Conservation (phyloP, 2,888 invertebrate species). For the Argyresthia goedartella region DNA sequence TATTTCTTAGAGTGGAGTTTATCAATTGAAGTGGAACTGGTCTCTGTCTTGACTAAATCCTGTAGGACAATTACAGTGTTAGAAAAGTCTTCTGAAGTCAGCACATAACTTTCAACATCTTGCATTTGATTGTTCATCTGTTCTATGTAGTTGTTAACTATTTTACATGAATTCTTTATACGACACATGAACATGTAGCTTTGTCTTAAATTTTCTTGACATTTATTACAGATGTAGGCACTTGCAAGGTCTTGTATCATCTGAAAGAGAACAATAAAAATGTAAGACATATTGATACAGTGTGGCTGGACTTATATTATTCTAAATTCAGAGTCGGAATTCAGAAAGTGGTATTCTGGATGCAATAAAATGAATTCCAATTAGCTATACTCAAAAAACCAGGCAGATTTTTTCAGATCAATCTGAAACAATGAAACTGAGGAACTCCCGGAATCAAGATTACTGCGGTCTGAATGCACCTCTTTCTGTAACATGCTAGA, state of each 20-base stretch:
- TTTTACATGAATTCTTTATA: neutral
- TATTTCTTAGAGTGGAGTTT: neutral
- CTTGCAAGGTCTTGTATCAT: neutral
- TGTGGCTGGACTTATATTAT: too few species aligned
- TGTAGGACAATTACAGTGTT: neutral
- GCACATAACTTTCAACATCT: neutral
- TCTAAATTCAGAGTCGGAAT: too few species aligned
- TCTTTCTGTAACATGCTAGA: too few species aligned
- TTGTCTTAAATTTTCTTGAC: neutral
- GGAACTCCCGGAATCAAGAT: too few species aligned
- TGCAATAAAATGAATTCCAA: too few species aligned
- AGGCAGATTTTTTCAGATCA: too few species aligned
- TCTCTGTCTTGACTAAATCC: neutral
- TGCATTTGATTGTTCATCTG: conserved; percentile 1
- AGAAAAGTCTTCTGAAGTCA: neutral
- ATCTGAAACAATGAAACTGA: too few species aligned
- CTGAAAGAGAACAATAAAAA: neutral
- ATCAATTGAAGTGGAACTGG: neutral
- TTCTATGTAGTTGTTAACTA: neutral
- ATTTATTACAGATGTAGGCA: neutral
- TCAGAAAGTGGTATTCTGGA: too few species aligned
- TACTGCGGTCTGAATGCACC: too few species aligned
- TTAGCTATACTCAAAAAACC: too few species aligned
- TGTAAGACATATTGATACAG: too few species aligned
- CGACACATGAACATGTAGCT: neutral